phyloP scores from a whole-genome alignment of 2,888 invertebrate genomes.

The Gonocerus acuteangulatus region DNA sequence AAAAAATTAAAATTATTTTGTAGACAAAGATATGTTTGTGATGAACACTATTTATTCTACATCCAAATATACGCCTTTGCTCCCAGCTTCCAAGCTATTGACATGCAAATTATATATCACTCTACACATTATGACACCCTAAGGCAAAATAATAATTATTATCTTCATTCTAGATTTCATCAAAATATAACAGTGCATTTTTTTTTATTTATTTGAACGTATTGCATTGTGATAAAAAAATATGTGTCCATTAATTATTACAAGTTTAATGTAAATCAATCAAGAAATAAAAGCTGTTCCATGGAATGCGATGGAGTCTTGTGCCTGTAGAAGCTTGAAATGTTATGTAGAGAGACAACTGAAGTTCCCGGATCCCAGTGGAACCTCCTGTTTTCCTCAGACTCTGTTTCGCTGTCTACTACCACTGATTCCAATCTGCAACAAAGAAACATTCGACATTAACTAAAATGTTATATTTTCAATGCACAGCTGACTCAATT shows the following conservation, averaged over 20 bases:
- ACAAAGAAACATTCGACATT: conserved; percentile 12
- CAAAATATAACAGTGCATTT: too few species aligned
- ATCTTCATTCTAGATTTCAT: too few species aligned
- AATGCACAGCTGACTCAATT: too few species aligned
- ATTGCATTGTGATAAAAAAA: neutral
- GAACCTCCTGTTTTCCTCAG: conserved; percentile 31
- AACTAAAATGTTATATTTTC: neutral
- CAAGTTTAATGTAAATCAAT: conserved; percentile 6
- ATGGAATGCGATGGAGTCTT: conserved; percentile 35
- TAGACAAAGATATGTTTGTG: too few species aligned
- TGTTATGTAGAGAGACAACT: conserved; percentile 30
- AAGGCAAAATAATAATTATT: too few species aligned
- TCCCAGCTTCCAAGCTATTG: too few species aligned
- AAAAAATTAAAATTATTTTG: too few species aligned
- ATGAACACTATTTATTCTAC: too few species aligned
- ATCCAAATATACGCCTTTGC: too few species aligned
- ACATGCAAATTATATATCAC: too few species aligned
- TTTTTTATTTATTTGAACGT: too few species aligned
- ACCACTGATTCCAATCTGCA: conserved; percentile 36
- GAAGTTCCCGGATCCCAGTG: conserved; percentile 30
- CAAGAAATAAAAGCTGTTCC: conserved; percentile 35
- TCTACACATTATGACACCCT: too few species aligned
- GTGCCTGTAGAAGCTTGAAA: conserved; percentile 29
- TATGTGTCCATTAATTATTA: neutral
- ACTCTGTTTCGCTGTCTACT: conserved; percentile 34